A percentile compares a stretch with the other conserved stretches of the same genome.
phyloP scores from a whole-genome alignment of 2,797 vertebrate species.

The Cetoscarus ocellatus region DNA sequence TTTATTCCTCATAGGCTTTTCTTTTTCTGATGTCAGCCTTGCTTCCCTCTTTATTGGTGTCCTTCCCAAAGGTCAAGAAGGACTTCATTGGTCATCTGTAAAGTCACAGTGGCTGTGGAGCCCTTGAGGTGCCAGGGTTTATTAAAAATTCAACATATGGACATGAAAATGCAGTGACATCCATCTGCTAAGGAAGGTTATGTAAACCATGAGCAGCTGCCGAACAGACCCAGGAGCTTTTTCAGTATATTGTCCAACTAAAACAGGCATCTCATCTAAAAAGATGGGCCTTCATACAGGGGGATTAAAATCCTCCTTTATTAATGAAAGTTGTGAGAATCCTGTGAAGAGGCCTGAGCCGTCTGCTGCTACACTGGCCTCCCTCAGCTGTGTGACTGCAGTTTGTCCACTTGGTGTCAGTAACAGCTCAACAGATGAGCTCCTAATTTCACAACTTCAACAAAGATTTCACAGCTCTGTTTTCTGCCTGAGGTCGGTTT shows the following conservation, averaged over 20 bases:
- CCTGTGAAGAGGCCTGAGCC: not conserved
- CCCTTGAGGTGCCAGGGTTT: not conserved
- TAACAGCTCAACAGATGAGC: not conserved
- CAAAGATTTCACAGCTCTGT: not conserved
- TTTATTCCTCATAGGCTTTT: not conserved
- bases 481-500: not conserved
- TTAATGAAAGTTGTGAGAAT: no score
- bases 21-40: not conserved
- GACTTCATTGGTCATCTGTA: not conserved
- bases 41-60: not conserved
- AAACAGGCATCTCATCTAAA: no score
- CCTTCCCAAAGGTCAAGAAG: not conserved
- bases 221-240: not conserved
- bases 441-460: not conserved
- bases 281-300: no score
- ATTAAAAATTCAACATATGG: not conserved
- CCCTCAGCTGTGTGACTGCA: slow-evolving; percentile 17
- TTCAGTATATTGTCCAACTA: no score
- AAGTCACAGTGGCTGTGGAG: not conserved
- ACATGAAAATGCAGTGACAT: not conserved
- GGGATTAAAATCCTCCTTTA: no score
- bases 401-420: slow-evolving; percentile 59
- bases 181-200: not conserved
- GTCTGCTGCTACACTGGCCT: not conserved
- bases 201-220: not conserved